Conservation (phyloP, 2,888 invertebrate species). For the Macaria liturata region DNA sequence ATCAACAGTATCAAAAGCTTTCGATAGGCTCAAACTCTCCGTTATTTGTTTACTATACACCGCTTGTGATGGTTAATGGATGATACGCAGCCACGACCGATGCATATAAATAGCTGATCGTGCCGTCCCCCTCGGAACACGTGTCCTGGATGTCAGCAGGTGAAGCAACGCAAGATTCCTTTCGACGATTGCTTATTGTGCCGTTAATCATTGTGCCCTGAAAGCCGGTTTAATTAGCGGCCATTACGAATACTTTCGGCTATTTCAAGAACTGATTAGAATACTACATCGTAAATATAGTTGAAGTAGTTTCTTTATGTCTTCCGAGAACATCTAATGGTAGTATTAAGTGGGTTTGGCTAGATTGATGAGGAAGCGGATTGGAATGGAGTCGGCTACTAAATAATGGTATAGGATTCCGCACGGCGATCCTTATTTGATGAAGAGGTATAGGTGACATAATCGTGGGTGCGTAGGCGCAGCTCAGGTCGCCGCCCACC, state of each 20-base stretch:
- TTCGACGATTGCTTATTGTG: slow-evolving; percentile 50
- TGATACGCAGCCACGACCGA: slow-evolving; percentile 53
- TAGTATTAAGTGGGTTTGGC: slow-evolving; percentile 32
- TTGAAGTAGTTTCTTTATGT: slow-evolving; percentile 28
- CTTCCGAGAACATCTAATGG: slow-evolving; percentile 30
- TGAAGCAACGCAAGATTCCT: slow-evolving; percentile 49
- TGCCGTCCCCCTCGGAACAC: slow-evolving; percentile 55
- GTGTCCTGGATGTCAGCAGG: slow-evolving; percentile 52
- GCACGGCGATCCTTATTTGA: slow-evolving; percentile 69
- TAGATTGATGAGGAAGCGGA: slow-evolving; percentile 32
- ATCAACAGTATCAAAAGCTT: slow-evolving; percentile 28
- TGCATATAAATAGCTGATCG: slow-evolving; percentile 60
- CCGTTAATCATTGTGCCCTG: slow-evolving; percentile 45
- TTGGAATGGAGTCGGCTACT: slow-evolving; percentile 38
- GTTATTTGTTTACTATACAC: slow-evolving; percentile 53
- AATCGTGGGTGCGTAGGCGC: slow-evolving; percentile 68
- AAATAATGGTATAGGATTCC: slow-evolving; percentile 49
- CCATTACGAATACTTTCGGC: slow-evolving; percentile 43
- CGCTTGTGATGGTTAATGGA: slow-evolving; percentile 68
- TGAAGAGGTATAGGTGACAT: slow-evolving; percentile 72
- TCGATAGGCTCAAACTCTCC: slow-evolving; percentile 33
- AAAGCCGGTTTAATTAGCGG: slow-evolving; percentile 43
- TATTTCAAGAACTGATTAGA: slow-evolving; percentile 39
- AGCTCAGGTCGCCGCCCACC: slow-evolving; percentile 68
- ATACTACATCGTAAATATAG: slow-evolving; percentile 35